Evolutionary conservation across 2,113 vertebrate species (phyloP).

Genomic region (Lipotes vexillifer): DNA sequence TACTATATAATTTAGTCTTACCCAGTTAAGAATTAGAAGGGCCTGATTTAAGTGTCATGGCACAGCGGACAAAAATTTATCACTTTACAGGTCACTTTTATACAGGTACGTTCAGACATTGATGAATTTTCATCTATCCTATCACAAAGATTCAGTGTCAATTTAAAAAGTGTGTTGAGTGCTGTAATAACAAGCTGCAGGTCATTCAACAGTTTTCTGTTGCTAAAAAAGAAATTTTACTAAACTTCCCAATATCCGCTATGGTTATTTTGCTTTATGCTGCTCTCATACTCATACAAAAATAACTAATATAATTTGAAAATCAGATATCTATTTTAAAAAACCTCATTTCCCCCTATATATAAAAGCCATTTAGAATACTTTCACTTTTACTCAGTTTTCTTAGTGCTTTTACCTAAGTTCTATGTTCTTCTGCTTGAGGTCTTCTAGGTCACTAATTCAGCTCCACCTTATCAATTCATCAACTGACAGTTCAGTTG

Average conservation of each 20-base stretch:
- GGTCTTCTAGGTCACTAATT: not conserved
- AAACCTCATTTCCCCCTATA: not conserved
- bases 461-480: not conserved
- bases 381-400: not conserved
- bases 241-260: not conserved
- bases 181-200: not conserved
- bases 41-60: not conserved
- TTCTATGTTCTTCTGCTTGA: not conserved
- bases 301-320: not conserved
- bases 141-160: not conserved
- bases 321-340: not conserved
- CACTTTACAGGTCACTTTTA: not conserved
- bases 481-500: not conserved
- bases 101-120: not conserved
- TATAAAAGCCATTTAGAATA: not conserved
- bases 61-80: not conserved
- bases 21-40: not conserved
- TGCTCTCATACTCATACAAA: not conserved
- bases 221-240: not conserved
- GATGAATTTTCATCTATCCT: no score
- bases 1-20: not conserved
- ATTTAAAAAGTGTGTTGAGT: not conserved
- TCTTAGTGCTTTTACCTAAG: not conserved
- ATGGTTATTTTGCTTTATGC: not conserved
- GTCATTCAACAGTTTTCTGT: not conserved